These are phyloP conservation scores for Chromobotia macracanthus DNA, from an alignment of 2,797 vertebrate species.

Conservation along the genomic window DNA sequence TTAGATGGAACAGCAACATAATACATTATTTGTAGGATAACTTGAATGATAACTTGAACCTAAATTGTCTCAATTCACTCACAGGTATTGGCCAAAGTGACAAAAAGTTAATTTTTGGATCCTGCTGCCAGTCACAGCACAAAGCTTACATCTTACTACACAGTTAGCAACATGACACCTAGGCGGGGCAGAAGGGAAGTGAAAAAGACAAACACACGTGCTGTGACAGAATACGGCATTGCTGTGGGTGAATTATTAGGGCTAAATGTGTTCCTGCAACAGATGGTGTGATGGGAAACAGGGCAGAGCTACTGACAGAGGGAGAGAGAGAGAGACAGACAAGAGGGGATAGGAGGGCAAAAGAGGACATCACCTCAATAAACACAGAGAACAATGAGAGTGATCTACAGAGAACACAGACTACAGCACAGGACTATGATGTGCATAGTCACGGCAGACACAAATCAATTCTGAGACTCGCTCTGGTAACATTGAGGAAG, in stretches of 20 bases:
- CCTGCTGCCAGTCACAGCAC: conserved; percentile 11
- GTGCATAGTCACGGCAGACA: background rate
- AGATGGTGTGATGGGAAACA: conserved; percentile 55
- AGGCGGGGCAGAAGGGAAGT: background rate
- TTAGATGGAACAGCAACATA: too few relatives aligned
- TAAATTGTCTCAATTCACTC: background rate
- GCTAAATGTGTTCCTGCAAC: conserved; percentile 54
- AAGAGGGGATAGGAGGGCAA: background rate
- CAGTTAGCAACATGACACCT: background rate
- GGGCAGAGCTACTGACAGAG: conserved; percentile 21
- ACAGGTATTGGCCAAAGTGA: background rate
- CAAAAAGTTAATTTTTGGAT: background rate
- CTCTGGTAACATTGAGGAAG: background rate
- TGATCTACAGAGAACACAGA: conserved; percentile 9
- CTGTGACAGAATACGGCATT: conserved; percentile 28
- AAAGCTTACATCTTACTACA: background rate
- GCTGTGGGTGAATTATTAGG: conserved; percentile 49
- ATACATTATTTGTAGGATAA: too few relatives aligned
- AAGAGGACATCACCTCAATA: conserved; percentile 29
- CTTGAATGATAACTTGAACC: too few relatives aligned
- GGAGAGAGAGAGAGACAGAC: conserved; percentile 9
- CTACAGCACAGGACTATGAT: background rate
- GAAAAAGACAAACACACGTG: conserved; percentile 24
- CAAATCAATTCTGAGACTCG: background rate
- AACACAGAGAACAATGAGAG: conserved; percentile 14